Base-by-base conservation (phyloP, 2,888 invertebrate species). In the Anaspis maculata region DNA sequence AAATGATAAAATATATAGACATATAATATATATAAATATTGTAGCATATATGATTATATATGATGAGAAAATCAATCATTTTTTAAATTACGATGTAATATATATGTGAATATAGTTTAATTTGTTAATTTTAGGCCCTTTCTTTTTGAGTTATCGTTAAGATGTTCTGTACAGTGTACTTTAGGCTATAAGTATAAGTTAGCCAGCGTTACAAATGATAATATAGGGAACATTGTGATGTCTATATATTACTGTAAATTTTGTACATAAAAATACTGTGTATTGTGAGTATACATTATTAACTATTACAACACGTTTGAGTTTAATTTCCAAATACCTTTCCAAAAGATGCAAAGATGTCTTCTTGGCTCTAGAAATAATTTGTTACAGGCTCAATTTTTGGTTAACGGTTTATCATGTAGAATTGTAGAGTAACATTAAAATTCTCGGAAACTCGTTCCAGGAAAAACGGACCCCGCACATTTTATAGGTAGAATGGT, bases 261-360 rank as follows among this genome's bases (percentile, higher is more conserved):
- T 68, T 68, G 67, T 68, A 67, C 65, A 68, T 68, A 68, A 49
- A 63, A 63, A 64, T 64, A 66, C 61, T 65, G 65, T 67, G 66
- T 67, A 67, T 66, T 67, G 67, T 67, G 65, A 67, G 59, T 62
- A 65, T 62, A 64, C 62, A 66, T 65, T 65, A 65, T 65, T 64
- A 65, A 62, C 62, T 64, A 66, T 65, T 65, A 66, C 63, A 58
- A 62, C n/a, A n/a, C n/a, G n/a, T n/a, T n/a, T n/a, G n/a, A n/a
- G n/a, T n/a, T n/a, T n/a, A n/a, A n/a, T n/a, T n/a, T n/a, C n/a
- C n/a, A n/a, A n/a, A n/a, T n/a, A n/a, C n/a, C n/a, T n/a, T n/a
- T n/a, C n/a, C n/a, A n/a, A n/a, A n/a, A n/a, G 29, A 19, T 19
- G 11, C 3, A 9, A 22, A 3, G 21, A n/a, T 0, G 90, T 91